Evolutionary conservation across 2,113 vertebrate species (phyloP).

Genomic region (Grus americana): DNA sequence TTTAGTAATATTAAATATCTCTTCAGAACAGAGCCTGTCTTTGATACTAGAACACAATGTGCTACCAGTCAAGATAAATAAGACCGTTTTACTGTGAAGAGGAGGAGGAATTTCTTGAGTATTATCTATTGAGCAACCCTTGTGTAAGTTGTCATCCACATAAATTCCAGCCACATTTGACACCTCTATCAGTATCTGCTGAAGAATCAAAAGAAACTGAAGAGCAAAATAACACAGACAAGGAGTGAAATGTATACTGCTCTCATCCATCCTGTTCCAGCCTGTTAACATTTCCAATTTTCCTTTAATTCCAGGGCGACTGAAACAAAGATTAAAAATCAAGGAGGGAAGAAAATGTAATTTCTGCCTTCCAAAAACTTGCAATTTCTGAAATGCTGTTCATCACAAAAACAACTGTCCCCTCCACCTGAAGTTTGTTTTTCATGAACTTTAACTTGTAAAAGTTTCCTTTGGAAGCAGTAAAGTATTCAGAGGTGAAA

Average conservation of each 20-base stretch:
- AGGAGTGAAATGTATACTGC: neutral
- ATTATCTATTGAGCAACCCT: neutral
- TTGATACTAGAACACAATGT: neutral
- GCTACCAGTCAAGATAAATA: neutral
- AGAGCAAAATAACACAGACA: neutral
- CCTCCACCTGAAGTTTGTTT: neutral
- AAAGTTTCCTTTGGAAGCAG: neutral
- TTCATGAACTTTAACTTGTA: neutral
- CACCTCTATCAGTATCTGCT: neutral
- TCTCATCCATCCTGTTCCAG: neutral
- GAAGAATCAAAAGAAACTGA: neutral
- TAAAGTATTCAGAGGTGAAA: neutral
- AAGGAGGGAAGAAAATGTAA: neutral
- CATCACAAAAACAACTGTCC: neutral
- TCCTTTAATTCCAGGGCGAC: neutral
- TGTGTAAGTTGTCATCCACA: neutral
- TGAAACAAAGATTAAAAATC: constrained; percentile 19
- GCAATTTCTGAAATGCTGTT: neutral
- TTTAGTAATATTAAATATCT: neutral
- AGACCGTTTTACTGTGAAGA: neutral
- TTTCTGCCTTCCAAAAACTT: neutral
- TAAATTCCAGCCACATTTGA: neutral
- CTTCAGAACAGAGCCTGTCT: neutral
- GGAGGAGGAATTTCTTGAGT: neutral
- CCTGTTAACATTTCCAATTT: neutral